A percentile compares a stretch with the other conserved stretches of the same genome.
Evolutionary conservation across 2,888 invertebrate species (phyloP).

Genomic region (Zootermopsis nevadensis): DNA sequence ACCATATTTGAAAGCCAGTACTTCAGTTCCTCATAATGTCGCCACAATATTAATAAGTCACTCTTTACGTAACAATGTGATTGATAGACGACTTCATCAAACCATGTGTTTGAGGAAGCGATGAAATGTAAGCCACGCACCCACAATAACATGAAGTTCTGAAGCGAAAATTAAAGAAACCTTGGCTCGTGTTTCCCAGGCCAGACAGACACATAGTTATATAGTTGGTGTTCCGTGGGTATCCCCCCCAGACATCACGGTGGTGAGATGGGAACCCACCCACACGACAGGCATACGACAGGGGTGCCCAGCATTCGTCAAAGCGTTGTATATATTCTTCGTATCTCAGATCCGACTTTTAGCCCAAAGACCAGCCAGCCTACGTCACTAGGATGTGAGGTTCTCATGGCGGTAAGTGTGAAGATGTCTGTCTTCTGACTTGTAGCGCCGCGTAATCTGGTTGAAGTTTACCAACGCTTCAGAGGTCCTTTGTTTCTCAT

Average conservation of each 20-base stretch:
- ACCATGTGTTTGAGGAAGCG: background rate
- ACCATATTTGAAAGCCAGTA: no score
- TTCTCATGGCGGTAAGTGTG: no score
- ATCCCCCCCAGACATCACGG: conserved; percentile 38
- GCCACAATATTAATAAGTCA: background rate
- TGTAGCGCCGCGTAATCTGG: no score
- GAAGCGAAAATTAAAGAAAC: conserved; percentile 22
- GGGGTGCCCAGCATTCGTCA: background rate
- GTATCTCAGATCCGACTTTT: no score
- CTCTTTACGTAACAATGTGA: conserved; percentile 6
- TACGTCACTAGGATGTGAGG: no score
- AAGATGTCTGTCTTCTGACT: no score
- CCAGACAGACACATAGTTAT: background rate
- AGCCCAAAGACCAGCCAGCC: no score
- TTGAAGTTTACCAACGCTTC: no score
- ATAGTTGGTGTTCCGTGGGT: conserved; percentile 26
- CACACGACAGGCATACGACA: conserved; percentile 20
- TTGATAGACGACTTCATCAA: conserved; percentile 3
- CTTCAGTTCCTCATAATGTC: no score
- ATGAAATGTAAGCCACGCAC: background rate
- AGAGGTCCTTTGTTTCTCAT: no score
- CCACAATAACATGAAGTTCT: background rate
- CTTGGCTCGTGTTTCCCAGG: background rate
- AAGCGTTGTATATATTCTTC: no score
- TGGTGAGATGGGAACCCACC: conserved; percentile 36